Conservation (phyloP, 2,888 invertebrate genomes). For the Aricia artaxerxes region DNA sequence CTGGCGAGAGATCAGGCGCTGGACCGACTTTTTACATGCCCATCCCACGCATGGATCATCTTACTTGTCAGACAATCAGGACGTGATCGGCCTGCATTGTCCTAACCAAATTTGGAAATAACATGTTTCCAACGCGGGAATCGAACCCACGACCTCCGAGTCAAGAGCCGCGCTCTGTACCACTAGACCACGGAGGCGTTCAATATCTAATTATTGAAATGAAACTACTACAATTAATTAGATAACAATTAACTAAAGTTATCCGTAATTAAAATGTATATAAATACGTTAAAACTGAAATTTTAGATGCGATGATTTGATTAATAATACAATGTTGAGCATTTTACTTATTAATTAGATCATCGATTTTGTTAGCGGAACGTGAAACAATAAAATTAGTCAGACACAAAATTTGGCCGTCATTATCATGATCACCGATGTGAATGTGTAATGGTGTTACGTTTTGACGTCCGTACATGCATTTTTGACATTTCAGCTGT, state of each 20-base stretch:
- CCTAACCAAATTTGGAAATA: too few relatives aligned
- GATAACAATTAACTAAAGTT: not conserved
- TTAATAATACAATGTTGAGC: conserved; percentile 17
- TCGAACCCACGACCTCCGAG: too few relatives aligned
- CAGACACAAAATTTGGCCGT: not conserved
- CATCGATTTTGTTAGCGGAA: conserved; percentile 7
- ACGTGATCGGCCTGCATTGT: too few relatives aligned
- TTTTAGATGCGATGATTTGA: not conserved
- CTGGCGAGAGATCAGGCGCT: too few relatives aligned
- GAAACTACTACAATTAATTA: not conserved
- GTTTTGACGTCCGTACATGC: too few relatives aligned
- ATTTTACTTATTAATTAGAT: conserved; percentile 19
- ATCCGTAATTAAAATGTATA: not conserved
- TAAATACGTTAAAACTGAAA: conserved; percentile 1
- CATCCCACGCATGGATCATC: too few relatives aligned
- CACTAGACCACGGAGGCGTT: too few relatives aligned
- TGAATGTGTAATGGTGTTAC: not conserved
- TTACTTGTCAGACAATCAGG: too few relatives aligned
- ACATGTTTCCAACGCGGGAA: too few relatives aligned
- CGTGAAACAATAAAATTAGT: not conserved
- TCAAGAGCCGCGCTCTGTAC: too few relatives aligned
- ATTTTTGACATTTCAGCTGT: too few relatives aligned
- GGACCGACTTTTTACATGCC: too few relatives aligned
- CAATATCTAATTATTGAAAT: not conserved
- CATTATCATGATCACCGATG: not conserved